Conservation (phyloP, 30 jellyfish, hydroid and myxozoan genomes). For the Turritopsis dohrnii region DNA sequence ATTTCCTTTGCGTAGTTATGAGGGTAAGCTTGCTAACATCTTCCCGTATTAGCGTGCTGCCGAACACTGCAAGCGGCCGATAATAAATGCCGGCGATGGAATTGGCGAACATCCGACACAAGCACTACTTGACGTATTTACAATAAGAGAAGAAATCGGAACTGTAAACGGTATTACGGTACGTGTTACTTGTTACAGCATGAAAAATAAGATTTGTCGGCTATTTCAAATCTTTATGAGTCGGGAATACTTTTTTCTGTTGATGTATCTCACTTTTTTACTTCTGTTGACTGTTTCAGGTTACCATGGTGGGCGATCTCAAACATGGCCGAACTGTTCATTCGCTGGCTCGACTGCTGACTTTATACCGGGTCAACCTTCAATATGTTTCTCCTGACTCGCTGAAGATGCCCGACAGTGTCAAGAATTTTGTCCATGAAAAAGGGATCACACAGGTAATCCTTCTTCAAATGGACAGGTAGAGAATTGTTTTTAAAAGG, state of each 20-base stretch:
- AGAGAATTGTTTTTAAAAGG: too few relatives aligned
- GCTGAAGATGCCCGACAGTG: constrained; percentile 78
- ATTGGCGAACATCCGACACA: constrained; percentile 99
- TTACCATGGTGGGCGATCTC: constrained; percentile 96
- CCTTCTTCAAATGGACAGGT: too few relatives aligned
- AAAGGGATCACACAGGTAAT: constrained; percentile 70
- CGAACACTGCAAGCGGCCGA: constrained; percentile 77
- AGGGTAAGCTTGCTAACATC: neutral
- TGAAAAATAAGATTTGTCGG: neutral
- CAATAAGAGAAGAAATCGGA: constrained; percentile 95
- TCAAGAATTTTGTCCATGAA: constrained; percentile 47
- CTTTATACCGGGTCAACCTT: constrained; percentile 70
- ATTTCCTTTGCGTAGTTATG: neutral
- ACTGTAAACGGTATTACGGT: constrained; percentile 96
- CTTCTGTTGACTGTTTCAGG: too few relatives aligned
- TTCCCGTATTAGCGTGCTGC: constrained; percentile 63
- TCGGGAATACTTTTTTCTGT: neutral
- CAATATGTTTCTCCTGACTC: constrained; percentile 89
- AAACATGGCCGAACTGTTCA: constrained; percentile 98
- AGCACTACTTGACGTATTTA: constrained; percentile 85
- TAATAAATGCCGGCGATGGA: constrained; percentile 99
- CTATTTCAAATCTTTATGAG: too few relatives aligned
- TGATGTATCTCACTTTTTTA: too few relatives aligned
- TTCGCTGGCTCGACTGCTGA: constrained; percentile 84
- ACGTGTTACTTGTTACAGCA: constrained; percentile 23